A percentile compares a stretch with the other conserved stretches of the same genome.
Conservation (phyloP, 2,797 vertebrate species). For the Poeciliopsis presidionis region DNA sequence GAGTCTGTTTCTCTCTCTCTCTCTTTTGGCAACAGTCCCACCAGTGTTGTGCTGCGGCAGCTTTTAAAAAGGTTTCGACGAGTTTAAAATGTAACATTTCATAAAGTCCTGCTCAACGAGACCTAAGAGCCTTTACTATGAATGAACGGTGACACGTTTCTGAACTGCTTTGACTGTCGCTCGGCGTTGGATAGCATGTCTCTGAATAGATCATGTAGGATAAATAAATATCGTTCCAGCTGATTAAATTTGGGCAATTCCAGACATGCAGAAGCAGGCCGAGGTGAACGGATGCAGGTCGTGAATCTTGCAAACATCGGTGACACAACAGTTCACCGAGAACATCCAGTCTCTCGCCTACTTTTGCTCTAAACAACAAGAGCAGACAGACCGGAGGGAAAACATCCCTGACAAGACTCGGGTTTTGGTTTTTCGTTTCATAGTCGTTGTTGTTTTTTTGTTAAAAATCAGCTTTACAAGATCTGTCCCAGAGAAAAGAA, state of each 20-base stretch:
- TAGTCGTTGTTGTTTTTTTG: background rate
- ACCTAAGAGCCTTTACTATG: too few species aligned
- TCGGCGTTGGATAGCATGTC: background rate
- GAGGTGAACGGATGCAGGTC: slow-evolving; percentile 11
- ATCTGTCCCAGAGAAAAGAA: slow-evolving; percentile 23
- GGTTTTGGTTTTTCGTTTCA: background rate
- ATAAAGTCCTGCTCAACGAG: background rate
- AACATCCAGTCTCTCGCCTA: slow-evolving; percentile 53
- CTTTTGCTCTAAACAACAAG: slow-evolving; percentile 44
- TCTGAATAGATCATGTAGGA: slow-evolving; percentile 22
- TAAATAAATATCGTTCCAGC: slow-evolving; percentile 1
- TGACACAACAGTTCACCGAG: background rate
- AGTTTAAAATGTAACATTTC: background rate
- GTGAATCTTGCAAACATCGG: slow-evolving; percentile 4
- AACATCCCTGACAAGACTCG: slow-evolving; percentile 4
- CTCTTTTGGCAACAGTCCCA: background rate
- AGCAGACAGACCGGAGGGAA: slow-evolving; percentile 22
- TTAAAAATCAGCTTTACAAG: slow-evolving; percentile 43
- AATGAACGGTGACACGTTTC: background rate
- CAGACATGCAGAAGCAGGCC: background rate
- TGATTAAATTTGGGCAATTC: background rate
- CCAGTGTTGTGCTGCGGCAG: background rate
- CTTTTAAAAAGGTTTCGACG: background rate
- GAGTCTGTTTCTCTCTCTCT: background rate
- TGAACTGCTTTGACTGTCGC: background rate